phyloP scores from a whole-genome alignment of 2,888 invertebrate genomes.

The Tetramorium bicarinatum region DNA sequence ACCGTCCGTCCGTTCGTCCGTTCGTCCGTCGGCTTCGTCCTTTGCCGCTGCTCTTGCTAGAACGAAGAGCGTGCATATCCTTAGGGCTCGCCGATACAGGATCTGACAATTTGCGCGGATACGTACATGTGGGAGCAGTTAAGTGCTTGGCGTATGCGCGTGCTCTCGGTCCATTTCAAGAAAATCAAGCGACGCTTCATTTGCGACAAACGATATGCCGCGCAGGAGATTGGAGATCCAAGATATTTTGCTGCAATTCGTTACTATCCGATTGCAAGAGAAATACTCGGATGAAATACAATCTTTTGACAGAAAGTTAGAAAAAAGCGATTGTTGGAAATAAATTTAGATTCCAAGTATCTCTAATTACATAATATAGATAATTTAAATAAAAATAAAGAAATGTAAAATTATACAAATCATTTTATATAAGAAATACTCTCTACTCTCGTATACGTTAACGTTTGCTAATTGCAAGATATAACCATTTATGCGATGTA shows the following conservation, averaged over 20 bases:
- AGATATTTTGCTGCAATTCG: slow-evolving; percentile 7
- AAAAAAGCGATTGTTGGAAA: background rate
- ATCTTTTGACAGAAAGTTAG: background rate
- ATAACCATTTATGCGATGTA: background rate
- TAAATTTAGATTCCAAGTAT: background rate
- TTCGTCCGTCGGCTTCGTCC: slow-evolving; percentile 62
- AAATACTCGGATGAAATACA: background rate
- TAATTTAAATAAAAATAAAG: background rate
- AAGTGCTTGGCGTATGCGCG: slow-evolving; percentile 68
- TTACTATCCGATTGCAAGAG: background rate
- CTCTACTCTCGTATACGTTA: background rate
- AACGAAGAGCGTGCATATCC: slow-evolving; percentile 75
- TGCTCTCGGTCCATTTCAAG: slow-evolving; percentile 63
- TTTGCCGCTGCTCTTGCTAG: slow-evolving; percentile 69
- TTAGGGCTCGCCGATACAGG: slow-evolving; percentile 76
- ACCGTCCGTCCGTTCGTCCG: slow-evolving; percentile 58
- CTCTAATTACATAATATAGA: background rate
- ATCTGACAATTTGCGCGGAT: slow-evolving; percentile 76
- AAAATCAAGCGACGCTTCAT: slow-evolving; percentile 64
- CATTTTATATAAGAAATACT: background rate
- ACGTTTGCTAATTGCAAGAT: background rate
- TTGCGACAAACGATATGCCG: slow-evolving; percentile 48
- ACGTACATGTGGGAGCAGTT: slow-evolving; percentile 71
- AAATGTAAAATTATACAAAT: background rate
- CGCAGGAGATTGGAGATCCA: slow-evolving; percentile 11